phyloP scores from a whole-genome alignment of 2,888 invertebrate species.

The Punctoribates punctum region DNA sequence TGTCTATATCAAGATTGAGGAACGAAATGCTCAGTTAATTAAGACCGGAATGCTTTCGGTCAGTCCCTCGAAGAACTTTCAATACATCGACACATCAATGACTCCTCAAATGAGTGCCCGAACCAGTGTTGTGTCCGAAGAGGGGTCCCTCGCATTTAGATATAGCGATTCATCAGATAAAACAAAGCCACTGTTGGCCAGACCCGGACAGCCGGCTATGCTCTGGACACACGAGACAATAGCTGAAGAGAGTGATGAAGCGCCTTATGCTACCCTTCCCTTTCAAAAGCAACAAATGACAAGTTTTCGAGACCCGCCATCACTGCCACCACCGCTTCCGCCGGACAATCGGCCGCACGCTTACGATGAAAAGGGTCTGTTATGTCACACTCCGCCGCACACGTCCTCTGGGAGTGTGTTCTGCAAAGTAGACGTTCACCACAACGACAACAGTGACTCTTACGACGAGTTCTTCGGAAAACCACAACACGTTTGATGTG shows the following conservation, averaged over 20 bases:
- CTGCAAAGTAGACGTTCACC: conserved; percentile 44
- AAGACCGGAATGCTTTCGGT: conserved; percentile 40
- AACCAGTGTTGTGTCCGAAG: conserved; percentile 43
- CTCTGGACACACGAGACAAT: conserved; percentile 44
- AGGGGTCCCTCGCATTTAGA: conserved; percentile 41
- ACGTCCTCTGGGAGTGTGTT: conserved; percentile 34
- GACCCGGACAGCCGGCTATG: conserved; percentile 38
- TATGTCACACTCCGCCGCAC: neutral
- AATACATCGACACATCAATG: conserved; percentile 33
- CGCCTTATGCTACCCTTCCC: conserved; percentile 48
- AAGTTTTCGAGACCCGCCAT: conserved; percentile 29
- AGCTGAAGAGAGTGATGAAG: conserved; percentile 44
- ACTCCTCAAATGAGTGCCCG: conserved; percentile 2
- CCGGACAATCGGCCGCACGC: conserved; percentile 1
- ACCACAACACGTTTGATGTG: conserved; percentile 25
- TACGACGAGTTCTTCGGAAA: conserved; percentile 40
- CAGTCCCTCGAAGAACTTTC: conserved; percentile 42
- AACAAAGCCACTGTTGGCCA: conserved; percentile 41
- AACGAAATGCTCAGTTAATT: conserved; percentile 39
- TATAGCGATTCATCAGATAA: conserved; percentile 42
- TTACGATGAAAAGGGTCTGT: conserved; percentile 18
- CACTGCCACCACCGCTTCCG: conserved; percentile 37
- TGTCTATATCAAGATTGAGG: conserved; percentile 43
- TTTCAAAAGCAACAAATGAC: conserved; percentile 35
- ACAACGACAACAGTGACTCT: conserved; percentile 40